Conservation (phyloP, 2,113 vertebrate species). For the Rhinolophus ferrumequinum region DNA sequence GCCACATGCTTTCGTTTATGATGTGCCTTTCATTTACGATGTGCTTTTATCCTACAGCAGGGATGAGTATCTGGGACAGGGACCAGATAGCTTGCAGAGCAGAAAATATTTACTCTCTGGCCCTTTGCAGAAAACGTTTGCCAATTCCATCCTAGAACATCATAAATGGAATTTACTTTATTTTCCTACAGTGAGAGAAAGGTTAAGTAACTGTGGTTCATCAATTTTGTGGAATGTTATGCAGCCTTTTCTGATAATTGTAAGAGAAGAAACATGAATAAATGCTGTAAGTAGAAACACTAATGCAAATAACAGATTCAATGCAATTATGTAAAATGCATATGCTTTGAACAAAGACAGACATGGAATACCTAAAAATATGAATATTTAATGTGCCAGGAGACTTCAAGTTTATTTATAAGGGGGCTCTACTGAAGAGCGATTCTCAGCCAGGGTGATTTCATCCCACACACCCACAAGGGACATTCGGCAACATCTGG, state of each 20-base stretch:
- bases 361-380: not conserved
- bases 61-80: not conserved
- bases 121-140: not conserved
- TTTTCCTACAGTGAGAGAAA: conserved; percentile 9
- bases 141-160: not conserved
- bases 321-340: not conserved
- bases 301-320: not conserved
- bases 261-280: not conserved
- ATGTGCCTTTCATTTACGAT: not conserved
- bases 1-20: not conserved
- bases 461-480: too few species aligned
- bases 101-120: not conserved
- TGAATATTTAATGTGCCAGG: not conserved
- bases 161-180: conserved; percentile 4
- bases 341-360: conserved; percentile 21
- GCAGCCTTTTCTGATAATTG: not conserved
- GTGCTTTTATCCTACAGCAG: not conserved
- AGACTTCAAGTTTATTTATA: too few species aligned
- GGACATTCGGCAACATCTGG: too few species aligned
- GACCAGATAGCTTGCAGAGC: not conserved
- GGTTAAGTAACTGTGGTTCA: not conserved
- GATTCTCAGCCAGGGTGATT: too few species aligned
- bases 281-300: not conserved
- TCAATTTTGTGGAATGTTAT: not conserved
- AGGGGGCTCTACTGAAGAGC: too few species aligned